Base-by-base conservation (phyloP, 2,888 invertebrate genomes). In the Acanthopleura granulata region DNA sequence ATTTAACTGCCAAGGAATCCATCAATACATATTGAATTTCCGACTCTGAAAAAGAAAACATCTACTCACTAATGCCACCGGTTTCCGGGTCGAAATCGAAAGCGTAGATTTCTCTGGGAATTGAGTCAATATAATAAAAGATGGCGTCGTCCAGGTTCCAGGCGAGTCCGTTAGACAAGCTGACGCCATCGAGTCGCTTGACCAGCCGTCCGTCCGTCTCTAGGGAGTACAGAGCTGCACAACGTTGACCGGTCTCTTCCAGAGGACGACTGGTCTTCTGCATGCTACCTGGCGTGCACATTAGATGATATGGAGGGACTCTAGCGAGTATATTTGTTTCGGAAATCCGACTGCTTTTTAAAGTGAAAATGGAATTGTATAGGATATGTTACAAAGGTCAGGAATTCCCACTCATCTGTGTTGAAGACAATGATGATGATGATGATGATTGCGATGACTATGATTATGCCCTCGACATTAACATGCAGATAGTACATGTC, bases 71-170 rank as follows among this genome's bases (percentile, higher is more conserved):
- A 50, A 92, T 93, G 69, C 92, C 89, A 16, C 95, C 95, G 16
- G 90, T 91, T 0, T 91, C 90, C 0, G 93, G 85, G 81, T 95
- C 92, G 84, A 93, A 96, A 86, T 95, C 94, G 84, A 94, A 95
- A 12, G 93, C 94, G 74, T 93, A 93, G 1, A 96, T 92, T 82
- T 93, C 92, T 50, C 91, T 89, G 0, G 94, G 94, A 0, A 93
- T 92, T 0, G 95, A 93, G 90, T 96, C 96, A 57, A 95, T 95
- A 89, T 94, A 96, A 90, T 94, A 96, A 92, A 96, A 93, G 82
- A 92, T 93, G 78, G 93, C 92, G 84, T 93, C 93, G 83, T 94
- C 94, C 0, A 91, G 86, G 25, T 93, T 94, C 95, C 95, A 96
- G 0, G 94, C 93, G 11, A 96, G 89, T 0, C 96, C 96, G 85